Percentiles rank a stretch among this genome's conserved stretches.
phyloP scores from a whole-genome alignment of 37 sponge, comb jelly and placozoan species.

The Eunapius fragilis region DNA sequence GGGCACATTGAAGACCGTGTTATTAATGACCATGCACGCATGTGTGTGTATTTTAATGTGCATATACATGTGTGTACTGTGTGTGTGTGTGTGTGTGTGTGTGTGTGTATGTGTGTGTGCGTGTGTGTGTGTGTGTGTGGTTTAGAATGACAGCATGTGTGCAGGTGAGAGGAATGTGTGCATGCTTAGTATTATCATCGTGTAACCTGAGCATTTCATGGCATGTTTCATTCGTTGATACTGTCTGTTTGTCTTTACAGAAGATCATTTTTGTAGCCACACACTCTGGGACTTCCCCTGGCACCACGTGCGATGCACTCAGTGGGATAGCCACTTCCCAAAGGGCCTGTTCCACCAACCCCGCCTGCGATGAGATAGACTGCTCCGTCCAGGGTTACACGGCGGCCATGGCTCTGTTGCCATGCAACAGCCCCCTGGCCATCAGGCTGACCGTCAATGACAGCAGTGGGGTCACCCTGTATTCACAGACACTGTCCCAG shows the following conservation, averaged over 20 bases:
- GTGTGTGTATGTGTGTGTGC: neutral
- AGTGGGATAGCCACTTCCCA: neutral
- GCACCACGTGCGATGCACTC: neutral
- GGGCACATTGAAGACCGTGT: too few species aligned
- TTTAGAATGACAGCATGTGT: too few species aligned
- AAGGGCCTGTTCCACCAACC: neutral
- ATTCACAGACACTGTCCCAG: neutral
- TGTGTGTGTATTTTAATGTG: slow-evolving; percentile 21
- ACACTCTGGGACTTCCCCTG: too few species aligned
- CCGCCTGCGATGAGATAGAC: neutral
- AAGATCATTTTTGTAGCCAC: too few species aligned
- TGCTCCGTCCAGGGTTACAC: neutral
- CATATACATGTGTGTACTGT: slow-evolving; percentile 25
- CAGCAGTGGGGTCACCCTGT: neutral
- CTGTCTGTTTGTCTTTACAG: too few species aligned
- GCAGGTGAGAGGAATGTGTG: neutral
- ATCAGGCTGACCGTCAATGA: neutral
- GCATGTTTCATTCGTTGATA: neutral
- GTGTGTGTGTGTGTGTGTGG: neutral
- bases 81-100: neutral
- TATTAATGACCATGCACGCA: too few species aligned
- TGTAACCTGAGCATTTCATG: too few species aligned
- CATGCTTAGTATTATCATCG: too few species aligned
- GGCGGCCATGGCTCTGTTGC: neutral
- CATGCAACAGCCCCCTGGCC: neutral